phyloP scores from a whole-genome alignment of 2,888 invertebrate species.

The Hirtodrosophila duncani region DNA sequence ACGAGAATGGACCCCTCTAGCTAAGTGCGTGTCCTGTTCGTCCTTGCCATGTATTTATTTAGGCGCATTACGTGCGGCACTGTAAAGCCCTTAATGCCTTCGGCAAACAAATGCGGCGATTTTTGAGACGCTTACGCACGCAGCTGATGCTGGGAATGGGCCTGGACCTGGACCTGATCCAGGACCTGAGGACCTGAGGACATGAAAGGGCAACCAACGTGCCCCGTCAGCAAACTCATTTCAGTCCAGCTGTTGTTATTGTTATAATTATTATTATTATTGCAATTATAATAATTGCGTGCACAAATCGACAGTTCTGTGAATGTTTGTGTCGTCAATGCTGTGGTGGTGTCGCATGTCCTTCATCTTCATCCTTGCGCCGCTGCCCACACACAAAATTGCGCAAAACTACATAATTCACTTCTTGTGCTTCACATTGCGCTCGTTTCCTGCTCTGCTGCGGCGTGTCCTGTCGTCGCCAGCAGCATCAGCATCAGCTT shows the following conservation, averaged over 20 bases:
- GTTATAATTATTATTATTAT: conserved; percentile 51
- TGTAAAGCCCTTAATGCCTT: conserved; percentile 65
- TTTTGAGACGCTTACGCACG: conserved; percentile 59
- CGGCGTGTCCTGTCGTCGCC: conserved; percentile 36
- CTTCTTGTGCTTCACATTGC: conserved; percentile 47
- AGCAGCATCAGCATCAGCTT: conserved; percentile 21
- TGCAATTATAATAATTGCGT: conserved; percentile 70
- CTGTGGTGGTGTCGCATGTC: conserved; percentile 31
- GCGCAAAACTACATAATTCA: conserved; percentile 63
- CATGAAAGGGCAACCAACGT: too few relatives aligned
- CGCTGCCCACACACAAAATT: conserved; percentile 21
- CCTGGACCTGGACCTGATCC: not conserved
- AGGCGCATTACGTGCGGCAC: conserved; percentile 48
- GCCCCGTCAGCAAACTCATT: conserved; percentile 41
- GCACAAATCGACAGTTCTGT: conserved; percentile 67
- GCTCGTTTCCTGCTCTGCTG: conserved; percentile 48
- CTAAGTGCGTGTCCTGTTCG: conserved; percentile 6
- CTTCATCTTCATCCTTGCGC: conserved; percentile 27
- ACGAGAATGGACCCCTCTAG: conserved; percentile 6
- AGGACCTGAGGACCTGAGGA: too few relatives aligned
- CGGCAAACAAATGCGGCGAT: conserved; percentile 63
- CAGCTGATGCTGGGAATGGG: conserved; percentile 25
- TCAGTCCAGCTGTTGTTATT: conserved; percentile 21
- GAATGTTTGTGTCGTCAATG: too few relatives aligned
- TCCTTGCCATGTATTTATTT: conserved; percentile 51